Percentiles rank a stretch among this genome's conserved stretches.
phyloP scores from a whole-genome alignment of 2,113 vertebrate genomes.

The Oncorhynchus gorbuscha region DNA sequence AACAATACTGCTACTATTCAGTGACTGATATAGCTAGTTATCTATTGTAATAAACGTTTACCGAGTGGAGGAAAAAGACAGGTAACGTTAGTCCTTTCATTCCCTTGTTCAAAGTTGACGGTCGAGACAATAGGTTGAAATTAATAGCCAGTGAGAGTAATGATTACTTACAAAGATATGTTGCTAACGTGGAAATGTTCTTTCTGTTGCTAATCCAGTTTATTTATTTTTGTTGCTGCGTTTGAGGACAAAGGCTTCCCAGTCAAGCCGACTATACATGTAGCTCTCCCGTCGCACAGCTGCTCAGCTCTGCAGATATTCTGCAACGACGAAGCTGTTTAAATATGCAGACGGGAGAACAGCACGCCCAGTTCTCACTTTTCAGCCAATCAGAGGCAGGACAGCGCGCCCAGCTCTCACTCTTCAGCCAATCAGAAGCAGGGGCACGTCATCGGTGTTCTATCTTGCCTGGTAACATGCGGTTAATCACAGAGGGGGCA shows the following conservation, averaged over 20 bases:
- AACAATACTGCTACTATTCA: too few relatives aligned
- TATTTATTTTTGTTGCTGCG: background rate
- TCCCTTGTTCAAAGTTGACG: too few relatives aligned
- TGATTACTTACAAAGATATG: too few relatives aligned
- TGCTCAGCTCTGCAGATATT: slow-evolving; percentile 43
- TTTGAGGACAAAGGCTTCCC: background rate
- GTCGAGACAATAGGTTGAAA: too few relatives aligned
- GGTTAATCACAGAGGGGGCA: slow-evolving; percentile 28
- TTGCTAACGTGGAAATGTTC: too few relatives aligned
- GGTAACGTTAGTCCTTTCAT: too few relatives aligned
- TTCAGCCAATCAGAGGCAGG: slow-evolving; percentile 76
- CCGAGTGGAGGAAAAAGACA: too few relatives aligned
- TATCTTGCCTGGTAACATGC: slow-evolving; percentile 90
- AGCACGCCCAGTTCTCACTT: slow-evolving; percentile 37
- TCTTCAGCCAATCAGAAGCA: slow-evolving; percentile 76
- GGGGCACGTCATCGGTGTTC: slow-evolving; percentile 86
- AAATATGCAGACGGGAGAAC: slow-evolving; percentile 34
- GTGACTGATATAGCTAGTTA: too few relatives aligned
- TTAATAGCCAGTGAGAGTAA: too few relatives aligned
- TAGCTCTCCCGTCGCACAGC: background rate
- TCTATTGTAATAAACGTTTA: too few relatives aligned
- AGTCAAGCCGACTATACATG: background rate
- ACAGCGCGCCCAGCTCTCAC: slow-evolving; percentile 36
- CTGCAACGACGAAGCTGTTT: slow-evolving; percentile 61
- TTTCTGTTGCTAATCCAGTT: too few relatives aligned